phyloP scores from a whole-genome alignment of 2,113 vertebrate species.

The Himantopus leucocephalus region DNA sequence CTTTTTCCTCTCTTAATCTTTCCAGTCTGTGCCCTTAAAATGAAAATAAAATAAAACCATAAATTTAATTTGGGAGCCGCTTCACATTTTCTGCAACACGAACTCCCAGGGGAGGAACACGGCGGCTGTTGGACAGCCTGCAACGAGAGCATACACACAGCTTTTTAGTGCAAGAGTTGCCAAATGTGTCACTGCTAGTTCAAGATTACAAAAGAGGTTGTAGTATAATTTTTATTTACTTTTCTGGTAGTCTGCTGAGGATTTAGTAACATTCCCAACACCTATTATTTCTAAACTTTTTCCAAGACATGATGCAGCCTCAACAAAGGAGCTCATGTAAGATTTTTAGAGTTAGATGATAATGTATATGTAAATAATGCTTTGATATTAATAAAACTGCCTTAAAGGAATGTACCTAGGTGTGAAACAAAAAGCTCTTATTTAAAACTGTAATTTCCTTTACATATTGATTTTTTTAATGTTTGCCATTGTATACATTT shows the following conservation, averaged over 20 bases:
- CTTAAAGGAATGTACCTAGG: slow-evolving; percentile 77
- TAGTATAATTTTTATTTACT: slow-evolving; percentile 38
- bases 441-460: slow-evolving; percentile 77
- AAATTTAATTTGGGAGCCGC: background rate
- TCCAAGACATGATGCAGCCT: slow-evolving; percentile 53
- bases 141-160: background rate
- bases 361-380: slow-evolving; percentile 68
- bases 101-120: slow-evolving; percentile 4
- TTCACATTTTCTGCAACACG: background rate
- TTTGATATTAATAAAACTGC: slow-evolving; percentile 77
- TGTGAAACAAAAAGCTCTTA: slow-evolving; percentile 75
- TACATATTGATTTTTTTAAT: slow-evolving; percentile 68
- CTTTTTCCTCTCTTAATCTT: background rate
- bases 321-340: slow-evolving; percentile 48
- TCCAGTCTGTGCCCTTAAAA: background rate
- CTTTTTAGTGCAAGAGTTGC: background rate
- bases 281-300: slow-evolving; percentile 29
- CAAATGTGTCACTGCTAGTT: slow-evolving; percentile 46
- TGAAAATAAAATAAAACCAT: background rate
- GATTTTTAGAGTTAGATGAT: slow-evolving; percentile 62
- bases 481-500: slow-evolving; percentile 76
- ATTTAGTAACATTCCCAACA: slow-evolving; percentile 38
- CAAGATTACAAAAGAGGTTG: background rate
- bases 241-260: slow-evolving; percentile 40
- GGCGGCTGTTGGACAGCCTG: slow-evolving; percentile 1